Percentiles rank a stretch among this genome's conserved stretches.
Conservation (phyloP, 1,140 invertebrate species). For the Gyrodactylus salaris region DNA sequence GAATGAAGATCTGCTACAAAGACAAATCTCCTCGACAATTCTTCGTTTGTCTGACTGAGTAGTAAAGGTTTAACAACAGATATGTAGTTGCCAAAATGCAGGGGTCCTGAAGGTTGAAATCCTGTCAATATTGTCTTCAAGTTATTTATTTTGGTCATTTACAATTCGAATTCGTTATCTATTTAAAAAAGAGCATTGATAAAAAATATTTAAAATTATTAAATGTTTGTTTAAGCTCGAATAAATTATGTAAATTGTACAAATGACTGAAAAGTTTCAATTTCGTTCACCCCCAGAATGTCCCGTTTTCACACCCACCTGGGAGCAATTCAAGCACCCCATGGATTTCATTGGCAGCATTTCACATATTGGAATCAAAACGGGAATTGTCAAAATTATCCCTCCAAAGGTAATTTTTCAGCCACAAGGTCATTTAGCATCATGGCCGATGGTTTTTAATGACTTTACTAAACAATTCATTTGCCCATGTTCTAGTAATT, state of each 20-base stretch:
- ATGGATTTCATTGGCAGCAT: slow-evolving; percentile 60
- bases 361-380: slow-evolving; percentile 38
- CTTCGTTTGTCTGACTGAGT: neutral
- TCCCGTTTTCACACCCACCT: slow-evolving; percentile 45
- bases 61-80: neutral
- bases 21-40: neutral
- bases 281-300: slow-evolving; percentile 31
- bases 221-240: too few relatives aligned
- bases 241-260: too few relatives aligned
- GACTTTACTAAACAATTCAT: too few relatives aligned
- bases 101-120: neutral
- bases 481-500: too few relatives aligned
- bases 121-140: neutral
- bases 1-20: neutral
- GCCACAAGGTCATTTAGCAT: too few relatives aligned
- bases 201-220: too few relatives aligned
- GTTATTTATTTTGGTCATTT: neutral
- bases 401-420: slow-evolving; percentile 30
- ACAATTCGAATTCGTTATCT: neutral
- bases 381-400: slow-evolving; percentile 55
- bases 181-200: too few relatives aligned
- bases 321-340: slow-evolving; percentile 52
- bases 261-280: neutral
- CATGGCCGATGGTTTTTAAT: too few relatives aligned
- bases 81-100: neutral